Percentiles rank a stretch among this genome's conserved stretches.
These are phyloP conservation scores for Tapirus terrestris DNA, from an alignment of 2,113 vertebrate genomes.

Conservation along the genomic window DNA sequence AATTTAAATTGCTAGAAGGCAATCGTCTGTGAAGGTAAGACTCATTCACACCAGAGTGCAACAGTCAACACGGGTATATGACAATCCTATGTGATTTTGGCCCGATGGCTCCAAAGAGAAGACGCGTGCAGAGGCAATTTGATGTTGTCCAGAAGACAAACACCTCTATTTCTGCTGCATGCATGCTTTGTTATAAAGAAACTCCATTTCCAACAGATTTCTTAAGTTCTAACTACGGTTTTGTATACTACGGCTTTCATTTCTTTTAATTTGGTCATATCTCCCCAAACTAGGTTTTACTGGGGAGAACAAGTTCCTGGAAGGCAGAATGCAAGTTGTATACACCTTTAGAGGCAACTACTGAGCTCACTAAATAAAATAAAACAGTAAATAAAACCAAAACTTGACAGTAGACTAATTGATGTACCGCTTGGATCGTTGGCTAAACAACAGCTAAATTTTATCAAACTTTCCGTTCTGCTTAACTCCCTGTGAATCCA, in stretches of 20 bases:
- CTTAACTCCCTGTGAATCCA: neutral
- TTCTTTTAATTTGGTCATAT: slow-evolving; percentile 13
- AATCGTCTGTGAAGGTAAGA: slow-evolving; percentile 53
- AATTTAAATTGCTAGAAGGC: slow-evolving; percentile 69
- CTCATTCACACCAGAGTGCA: neutral
- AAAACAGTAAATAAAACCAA: neutral
- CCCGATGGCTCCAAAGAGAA: neutral
- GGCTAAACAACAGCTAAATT: neutral
- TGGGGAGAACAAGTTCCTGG: neutral
- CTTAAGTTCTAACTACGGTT: neutral
- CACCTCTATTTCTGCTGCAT: neutral
- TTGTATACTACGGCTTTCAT: neutral
- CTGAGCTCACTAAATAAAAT: neutral
- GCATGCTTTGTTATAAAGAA: neutral
- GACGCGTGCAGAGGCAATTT: neutral
- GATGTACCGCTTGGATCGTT: neutral
- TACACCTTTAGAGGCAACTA: neutral
- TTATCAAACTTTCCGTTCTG: neutral
- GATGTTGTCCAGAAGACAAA: neutral
- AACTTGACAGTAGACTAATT: neutral
- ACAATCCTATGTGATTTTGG: neutral
- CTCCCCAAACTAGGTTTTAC: neutral
- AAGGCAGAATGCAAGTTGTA: neutral
- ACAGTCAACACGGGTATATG: neutral
- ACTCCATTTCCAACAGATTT: neutral